phyloP scores from a whole-genome alignment of 1,140 invertebrate species.

The Drosophila nigrodunni region DNA sequence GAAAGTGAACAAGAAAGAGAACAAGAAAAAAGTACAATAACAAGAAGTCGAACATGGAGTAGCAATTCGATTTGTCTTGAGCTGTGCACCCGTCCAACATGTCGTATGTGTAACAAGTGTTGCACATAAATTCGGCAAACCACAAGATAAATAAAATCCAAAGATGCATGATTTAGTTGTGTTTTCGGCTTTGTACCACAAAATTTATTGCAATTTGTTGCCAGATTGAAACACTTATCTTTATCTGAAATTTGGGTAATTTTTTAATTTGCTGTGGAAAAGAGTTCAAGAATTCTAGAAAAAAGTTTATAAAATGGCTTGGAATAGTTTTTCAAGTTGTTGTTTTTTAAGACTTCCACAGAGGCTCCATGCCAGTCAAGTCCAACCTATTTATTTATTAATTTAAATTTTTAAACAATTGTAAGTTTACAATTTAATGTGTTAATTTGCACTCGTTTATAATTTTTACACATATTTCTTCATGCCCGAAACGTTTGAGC shows the following conservation, averaged over 20 bases:
- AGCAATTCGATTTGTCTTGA: constrained; percentile 72
- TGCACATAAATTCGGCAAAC: constrained; percentile 66
- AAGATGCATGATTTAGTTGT: constrained; percentile 21
- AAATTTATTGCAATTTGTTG: constrained; percentile 30
- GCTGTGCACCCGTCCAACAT: constrained; percentile 58
- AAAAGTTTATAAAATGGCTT: no score
- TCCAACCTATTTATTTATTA: no score
- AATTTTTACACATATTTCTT: background rate
- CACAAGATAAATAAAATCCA: constrained; percentile 40
- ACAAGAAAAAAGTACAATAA: background rate
- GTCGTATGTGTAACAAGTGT: constrained; percentile 77
- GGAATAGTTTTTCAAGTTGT: no score
- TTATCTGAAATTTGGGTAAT: constrained; percentile 5
- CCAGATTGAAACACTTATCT: constrained; percentile 6
- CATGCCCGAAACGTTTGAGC: background rate
- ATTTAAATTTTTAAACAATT: no score
- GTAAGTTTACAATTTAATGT: no score
- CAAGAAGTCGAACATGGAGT: background rate
- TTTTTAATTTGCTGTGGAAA: background rate
- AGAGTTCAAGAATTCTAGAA: no score
- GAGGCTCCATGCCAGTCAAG: no score
- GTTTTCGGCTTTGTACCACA: constrained; percentile 6
- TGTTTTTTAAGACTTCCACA: no score
- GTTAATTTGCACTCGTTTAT: background rate
- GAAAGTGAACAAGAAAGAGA: constrained; percentile 7